Evolutionary conservation across 2,113 vertebrate genomes (phyloP).

Genomic region (Sylvilagus bachmani): DNA sequence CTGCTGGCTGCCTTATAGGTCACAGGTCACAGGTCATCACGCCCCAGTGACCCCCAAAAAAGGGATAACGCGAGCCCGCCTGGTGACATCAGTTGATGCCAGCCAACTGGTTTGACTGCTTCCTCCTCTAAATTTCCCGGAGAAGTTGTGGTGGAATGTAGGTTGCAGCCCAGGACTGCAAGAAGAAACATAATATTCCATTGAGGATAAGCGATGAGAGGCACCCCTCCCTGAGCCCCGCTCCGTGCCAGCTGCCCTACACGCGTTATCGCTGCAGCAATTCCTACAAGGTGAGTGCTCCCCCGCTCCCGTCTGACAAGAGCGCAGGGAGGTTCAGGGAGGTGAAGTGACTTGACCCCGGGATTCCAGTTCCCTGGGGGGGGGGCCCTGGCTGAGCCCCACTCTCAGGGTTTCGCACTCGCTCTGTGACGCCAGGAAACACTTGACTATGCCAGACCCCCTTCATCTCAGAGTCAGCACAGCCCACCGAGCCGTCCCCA

Average conservation of each 20-base stretch:
- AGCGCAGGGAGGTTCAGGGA: conserved; percentile 21
- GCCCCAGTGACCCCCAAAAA: conserved; percentile 69
- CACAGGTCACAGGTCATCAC: conserved; percentile 82
- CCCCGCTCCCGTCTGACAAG: not conserved
- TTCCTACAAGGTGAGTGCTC: not conserved
- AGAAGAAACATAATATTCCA: not conserved
- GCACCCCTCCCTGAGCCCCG: not conserved
- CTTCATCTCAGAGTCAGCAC: not conserved
- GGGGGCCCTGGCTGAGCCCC: not conserved
- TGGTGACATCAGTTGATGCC: conserved; percentile 57
- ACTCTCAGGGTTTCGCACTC: not conserved
- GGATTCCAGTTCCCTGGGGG: not conserved
- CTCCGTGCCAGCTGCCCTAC: accelerated
- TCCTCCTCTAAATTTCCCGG: not conserved
- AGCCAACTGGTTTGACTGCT: conserved; percentile 35
- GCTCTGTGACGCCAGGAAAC: not conserved
- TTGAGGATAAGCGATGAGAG: not conserved
- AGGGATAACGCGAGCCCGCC: conserved; percentile 53
- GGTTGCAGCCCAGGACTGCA: not conserved
- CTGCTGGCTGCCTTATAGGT: conserved; percentile 67
- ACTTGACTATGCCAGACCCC: accelerated
- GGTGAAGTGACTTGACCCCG: not conserved
- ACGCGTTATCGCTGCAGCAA: accelerated
- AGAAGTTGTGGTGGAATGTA: not conserved
- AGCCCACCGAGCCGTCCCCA: not conserved